Percentiles rank a stretch among this genome's conserved stretches.
Conservation (phyloP, 92 coral and sea anemone genomes). For the Paragorgia papillata region DNA sequence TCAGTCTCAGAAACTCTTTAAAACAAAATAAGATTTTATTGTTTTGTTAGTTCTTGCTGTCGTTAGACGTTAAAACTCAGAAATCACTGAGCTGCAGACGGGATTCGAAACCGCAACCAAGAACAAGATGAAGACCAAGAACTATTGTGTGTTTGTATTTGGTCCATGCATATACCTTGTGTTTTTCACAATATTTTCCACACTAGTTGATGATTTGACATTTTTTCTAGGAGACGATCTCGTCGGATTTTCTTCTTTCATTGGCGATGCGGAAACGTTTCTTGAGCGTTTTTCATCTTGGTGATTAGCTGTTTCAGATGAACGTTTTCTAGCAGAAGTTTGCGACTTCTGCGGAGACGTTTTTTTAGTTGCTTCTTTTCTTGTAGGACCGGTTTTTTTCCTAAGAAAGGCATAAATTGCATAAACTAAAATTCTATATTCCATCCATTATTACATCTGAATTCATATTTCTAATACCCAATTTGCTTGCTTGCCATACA, state of each 20-base stretch:
- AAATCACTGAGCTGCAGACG: too few relatives aligned
- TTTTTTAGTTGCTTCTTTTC: neutral
- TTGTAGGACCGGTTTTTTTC: neutral
- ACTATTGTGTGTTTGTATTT: too few relatives aligned
- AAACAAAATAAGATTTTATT: neutral
- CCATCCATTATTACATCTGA: too few relatives aligned
- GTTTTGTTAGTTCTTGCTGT: too few relatives aligned
- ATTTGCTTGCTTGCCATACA: too few relatives aligned
- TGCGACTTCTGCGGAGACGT: neutral
- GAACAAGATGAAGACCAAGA: too few relatives aligned
- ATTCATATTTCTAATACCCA: too few relatives aligned
- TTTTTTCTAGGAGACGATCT: conserved; percentile 29
- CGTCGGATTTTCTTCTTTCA: conserved; percentile 25
- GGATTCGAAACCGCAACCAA: too few relatives aligned
- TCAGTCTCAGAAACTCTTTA: conserved; percentile 22
- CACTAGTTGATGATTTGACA: neutral
- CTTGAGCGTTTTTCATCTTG: conserved; percentile 22
- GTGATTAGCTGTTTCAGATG: neutral
- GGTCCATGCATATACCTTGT: neutral
- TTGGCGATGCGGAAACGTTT: neutral
- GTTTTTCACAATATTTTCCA: neutral
- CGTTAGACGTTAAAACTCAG: too few relatives aligned
- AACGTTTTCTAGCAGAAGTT: neutral
- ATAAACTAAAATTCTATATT: too few relatives aligned
- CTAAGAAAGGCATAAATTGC: neutral